Conservation (phyloP, 2,888 invertebrate genomes). For the Salticus scenicus region DNA sequence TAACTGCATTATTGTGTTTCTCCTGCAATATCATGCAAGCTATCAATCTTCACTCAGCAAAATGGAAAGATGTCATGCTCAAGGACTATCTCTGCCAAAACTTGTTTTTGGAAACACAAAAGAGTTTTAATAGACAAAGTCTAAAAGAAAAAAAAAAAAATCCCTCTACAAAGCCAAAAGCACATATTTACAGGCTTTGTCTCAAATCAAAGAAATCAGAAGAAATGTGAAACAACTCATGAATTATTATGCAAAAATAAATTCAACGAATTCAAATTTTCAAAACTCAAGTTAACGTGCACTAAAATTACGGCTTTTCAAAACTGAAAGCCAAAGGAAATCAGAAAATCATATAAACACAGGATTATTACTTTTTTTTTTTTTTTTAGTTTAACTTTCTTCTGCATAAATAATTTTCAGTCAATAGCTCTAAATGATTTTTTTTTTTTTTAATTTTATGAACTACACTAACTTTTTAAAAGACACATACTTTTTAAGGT, state of each 20-base stretch:
- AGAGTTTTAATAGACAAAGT: slow-evolving; percentile 13
- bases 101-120: slow-evolving; percentile 37
- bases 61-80: slow-evolving; percentile 68
- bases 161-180: slow-evolving; percentile 64
- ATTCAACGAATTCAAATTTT: slow-evolving; percentile 46
- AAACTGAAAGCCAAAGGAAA: slow-evolving; percentile 54
- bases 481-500: slow-evolving; percentile 11
- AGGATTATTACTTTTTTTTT: background rate
- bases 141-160: slow-evolving; percentile 22
- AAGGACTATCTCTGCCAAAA: slow-evolving; percentile 63
- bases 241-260: slow-evolving; percentile 12
- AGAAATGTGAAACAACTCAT: slow-evolving; percentile 4
- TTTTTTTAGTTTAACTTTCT: background rate
- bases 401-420: background rate
- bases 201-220: slow-evolving; percentile 40
- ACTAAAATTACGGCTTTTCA: slow-evolving; percentile 44
- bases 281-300: slow-evolving; percentile 46
- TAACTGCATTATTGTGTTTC: slow-evolving; percentile 5
- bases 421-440: background rate
- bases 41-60: slow-evolving; percentile 52
- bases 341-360: background rate
- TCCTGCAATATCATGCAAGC: slow-evolving; percentile 19
- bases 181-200: slow-evolving; percentile 60
- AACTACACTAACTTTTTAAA: slow-evolving; percentile 7
- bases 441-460: background rate